Base-by-base conservation (phyloP, 2,888 invertebrate species). In the Hipparchia semele region DNA sequence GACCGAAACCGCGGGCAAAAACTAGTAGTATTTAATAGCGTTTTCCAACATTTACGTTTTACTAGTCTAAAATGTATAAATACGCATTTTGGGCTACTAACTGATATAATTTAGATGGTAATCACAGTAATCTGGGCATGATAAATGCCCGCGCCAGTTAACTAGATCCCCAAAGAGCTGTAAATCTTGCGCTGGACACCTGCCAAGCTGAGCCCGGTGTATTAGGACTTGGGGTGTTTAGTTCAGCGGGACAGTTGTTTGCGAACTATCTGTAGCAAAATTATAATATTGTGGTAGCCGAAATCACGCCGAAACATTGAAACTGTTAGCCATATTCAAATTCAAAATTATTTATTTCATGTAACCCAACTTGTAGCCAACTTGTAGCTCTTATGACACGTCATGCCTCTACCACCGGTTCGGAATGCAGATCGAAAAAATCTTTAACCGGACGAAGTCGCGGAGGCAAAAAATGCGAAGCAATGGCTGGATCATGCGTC, bases 121-220 rank as follows among this genome's bases (percentile, higher is more conserved):
- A 60, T 60, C 59, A 39, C 59, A 8, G 59, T 60, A 60, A 60
- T 60, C 59, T 60, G 59, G 59, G 39, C 6, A 60, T 60, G 59
- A 60, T 60, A 6, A 60, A 60, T 39, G 59, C 39, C 39, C 6
- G 39, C 12, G 33, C 59, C 59, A 39, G 39, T 60, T 60, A 10
- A 2, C 59, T 39, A 6, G 23, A 12, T 9, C 59, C 59, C 59
- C 59, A 33, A 3, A 9, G 10, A 10, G 59, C 39, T 33, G 59
- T 60, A 60, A 60, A 60, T 60, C 39, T 60, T 2, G 5, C 5
- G 33, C 39, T 60, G 59, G 59, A 60, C 59, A 60, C 59, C 59
- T 60, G 59, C 59, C 59, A 60, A 39, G 39, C 59, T 39, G 33
- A 60, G 59, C 39, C 12, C 33, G 33, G 5, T 33, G 59, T 60